Conservation (phyloP, 2,888 invertebrate genomes). For the Syrista parreyssii region DNA sequence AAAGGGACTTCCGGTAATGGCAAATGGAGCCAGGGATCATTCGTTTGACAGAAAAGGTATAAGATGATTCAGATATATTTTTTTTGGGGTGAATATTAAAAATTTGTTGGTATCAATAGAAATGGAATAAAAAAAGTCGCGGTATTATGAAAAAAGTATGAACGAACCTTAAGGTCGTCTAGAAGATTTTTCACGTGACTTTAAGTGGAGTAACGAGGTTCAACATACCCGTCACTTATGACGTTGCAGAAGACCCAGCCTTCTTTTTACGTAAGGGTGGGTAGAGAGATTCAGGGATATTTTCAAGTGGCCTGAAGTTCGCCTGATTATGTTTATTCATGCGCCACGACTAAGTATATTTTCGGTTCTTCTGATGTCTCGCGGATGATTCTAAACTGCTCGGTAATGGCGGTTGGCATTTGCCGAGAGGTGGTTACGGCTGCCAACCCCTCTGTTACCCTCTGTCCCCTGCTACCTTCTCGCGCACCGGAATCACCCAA, state of each 20-base stretch:
- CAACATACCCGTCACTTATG: neutral
- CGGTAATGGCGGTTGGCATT: slow-evolving; percentile 46
- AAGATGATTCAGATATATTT: neutral
- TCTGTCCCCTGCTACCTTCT: neutral
- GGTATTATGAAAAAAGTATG: neutral
- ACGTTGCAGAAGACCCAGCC: slow-evolving; percentile 16
- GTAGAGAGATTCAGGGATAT: slow-evolving; percentile 32
- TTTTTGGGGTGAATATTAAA: neutral
- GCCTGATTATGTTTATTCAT: slow-evolving; percentile 54
- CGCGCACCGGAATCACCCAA: slow-evolving; percentile 15
- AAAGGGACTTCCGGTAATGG: neutral
- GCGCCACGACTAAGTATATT: slow-evolving; percentile 45
- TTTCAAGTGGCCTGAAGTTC: slow-evolving; percentile 45
- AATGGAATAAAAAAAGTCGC: neutral
- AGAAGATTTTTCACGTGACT: neutral
- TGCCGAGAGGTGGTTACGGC: slow-evolving; percentile 34
- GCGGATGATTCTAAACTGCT: slow-evolving; percentile 53
- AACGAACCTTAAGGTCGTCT: neutral
- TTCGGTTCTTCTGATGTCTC: slow-evolving; percentile 54
- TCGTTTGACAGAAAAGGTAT: neutral
- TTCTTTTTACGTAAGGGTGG: slow-evolving; percentile 40
- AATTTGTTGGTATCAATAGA: neutral
- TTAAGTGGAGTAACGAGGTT: slow-evolving; percentile 7
- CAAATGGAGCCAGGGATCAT: neutral
- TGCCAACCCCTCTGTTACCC: slow-evolving; percentile 5